These are phyloP conservation scores for Sebastes matsubarae DNA, from an alignment of 2,797 vertebrate species.

Conservation along the genomic window DNA sequence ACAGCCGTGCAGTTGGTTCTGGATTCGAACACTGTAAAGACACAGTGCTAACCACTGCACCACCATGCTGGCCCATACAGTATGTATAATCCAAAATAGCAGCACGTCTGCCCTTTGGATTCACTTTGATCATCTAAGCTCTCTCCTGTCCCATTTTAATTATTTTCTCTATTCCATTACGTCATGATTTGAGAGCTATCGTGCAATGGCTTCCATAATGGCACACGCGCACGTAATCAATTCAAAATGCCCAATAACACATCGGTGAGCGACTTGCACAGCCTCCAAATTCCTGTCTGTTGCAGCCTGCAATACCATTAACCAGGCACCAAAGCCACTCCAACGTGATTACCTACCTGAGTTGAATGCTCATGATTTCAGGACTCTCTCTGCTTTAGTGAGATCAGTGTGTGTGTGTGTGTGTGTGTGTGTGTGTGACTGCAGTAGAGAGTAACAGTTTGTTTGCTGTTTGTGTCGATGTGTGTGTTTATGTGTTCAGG, in stretches of 20 bases:
- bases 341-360: slow-evolving; percentile 53
- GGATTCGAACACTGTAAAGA: neutral
- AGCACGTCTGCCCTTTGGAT: slow-evolving; percentile 14
- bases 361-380: slow-evolving; percentile 51
- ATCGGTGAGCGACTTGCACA: slow-evolving; percentile 3
- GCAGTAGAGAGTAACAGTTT: slow-evolving; percentile 10
- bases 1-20: neutral
- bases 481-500: slow-evolving; percentile 27
- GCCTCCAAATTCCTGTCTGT: slow-evolving; percentile 30
- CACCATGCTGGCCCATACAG: neutral
- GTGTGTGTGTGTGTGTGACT: slow-evolving; percentile 8
- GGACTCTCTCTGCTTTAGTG: slow-evolving; percentile 25
- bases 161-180: slow-evolving; percentile 14
- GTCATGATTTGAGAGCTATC: slow-evolving; percentile 1
- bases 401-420: slow-evolving; percentile 9
- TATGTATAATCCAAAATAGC: neutral
- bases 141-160: slow-evolving; percentile 6
- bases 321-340: slow-evolving; percentile 37
- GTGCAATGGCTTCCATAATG: neutral
- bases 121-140: slow-evolving; percentile 3
- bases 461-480: slow-evolving; percentile 27
- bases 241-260: slow-evolving; percentile 23
- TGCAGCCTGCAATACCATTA: slow-evolving; percentile 48
- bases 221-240: slow-evolving; percentile 10
- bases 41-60: neutral